Percentiles rank a stretch among this genome's conserved stretches.
phyloP scores from a whole-genome alignment of 1,140 invertebrate genomes.

The Wasmannia auropunctata region DNA sequence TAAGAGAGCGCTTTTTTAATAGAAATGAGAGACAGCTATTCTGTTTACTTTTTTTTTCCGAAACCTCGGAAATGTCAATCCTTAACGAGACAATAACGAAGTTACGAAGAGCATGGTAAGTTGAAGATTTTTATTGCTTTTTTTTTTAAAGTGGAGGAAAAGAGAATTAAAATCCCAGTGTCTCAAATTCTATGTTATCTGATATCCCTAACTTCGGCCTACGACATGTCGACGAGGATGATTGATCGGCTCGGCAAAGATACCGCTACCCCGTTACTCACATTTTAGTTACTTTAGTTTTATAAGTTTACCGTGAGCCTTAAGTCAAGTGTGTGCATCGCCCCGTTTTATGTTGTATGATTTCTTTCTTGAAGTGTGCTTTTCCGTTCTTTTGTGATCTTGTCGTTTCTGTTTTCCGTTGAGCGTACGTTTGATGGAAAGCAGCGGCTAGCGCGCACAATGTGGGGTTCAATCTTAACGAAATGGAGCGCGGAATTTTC shows the following conservation, averaged over 20 bases:
- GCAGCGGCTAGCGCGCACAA: background rate
- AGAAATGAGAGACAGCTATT: background rate
- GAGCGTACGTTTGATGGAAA: background rate
- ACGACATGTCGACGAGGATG: conserved; percentile 7
- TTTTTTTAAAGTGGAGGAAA: background rate
- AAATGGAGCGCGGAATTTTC: conserved; percentile 70
- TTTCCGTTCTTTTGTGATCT: conserved; percentile 59
- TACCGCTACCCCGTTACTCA: conserved; percentile 50
- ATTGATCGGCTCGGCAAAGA: conserved; percentile 43
- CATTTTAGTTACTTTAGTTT: conserved; percentile 75
- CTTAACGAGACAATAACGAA: background rate
- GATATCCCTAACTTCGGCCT: conserved; percentile 12
- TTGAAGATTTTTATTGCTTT: background rate
- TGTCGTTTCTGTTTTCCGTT: conserved; percentile 65
- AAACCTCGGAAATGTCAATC: background rate
- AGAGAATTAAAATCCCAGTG: background rate
- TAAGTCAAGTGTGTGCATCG: conserved; percentile 65
- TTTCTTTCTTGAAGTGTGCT: conserved; percentile 69
- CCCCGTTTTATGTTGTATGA: conserved; percentile 77
- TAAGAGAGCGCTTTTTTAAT: conserved; percentile 23
- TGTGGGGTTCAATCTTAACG: conserved; percentile 79
- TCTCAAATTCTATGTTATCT: conserved; percentile 31
- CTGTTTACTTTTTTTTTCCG: no score
- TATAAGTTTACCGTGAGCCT: conserved; percentile 63
- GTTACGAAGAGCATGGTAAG: background rate